phyloP scores from a whole-genome alignment of 1,140 invertebrate genomes.

The Trichomalopsis sarcophagae region DNA sequence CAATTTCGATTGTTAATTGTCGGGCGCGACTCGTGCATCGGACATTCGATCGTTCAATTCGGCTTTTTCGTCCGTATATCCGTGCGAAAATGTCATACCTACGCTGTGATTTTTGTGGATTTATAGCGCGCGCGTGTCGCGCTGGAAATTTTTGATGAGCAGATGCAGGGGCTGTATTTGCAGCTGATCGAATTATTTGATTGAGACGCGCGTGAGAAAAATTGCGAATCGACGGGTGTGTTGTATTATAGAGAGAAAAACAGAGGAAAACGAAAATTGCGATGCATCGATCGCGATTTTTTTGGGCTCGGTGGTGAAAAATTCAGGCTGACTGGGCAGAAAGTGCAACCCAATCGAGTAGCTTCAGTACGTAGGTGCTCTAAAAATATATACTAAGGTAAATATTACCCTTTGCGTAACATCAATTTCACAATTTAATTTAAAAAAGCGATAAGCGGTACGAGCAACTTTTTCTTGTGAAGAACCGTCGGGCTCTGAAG shows the following conservation, averaged over 20 bases:
- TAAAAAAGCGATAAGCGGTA: background rate
- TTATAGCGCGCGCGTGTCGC: background rate
- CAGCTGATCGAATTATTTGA: no score
- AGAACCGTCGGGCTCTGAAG: background rate
- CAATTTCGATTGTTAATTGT: constrained; percentile 22
- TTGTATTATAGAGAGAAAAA: no score
- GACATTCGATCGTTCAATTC: background rate
- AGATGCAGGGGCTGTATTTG: no score
- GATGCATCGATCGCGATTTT: no score
- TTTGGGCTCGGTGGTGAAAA: no score
- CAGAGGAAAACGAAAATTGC: no score
- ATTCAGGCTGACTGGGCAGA: background rate
- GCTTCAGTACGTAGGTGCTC: no score
- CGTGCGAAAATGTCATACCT: background rate
- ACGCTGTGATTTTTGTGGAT: background rate
- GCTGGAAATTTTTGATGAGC: background rate
- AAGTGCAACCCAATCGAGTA: background rate
- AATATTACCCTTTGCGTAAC: background rate
- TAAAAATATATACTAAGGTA: background rate
- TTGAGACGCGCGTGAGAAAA: no score
- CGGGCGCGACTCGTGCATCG: background rate
- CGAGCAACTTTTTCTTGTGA: background rate
- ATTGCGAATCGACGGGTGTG: no score
- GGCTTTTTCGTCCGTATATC: background rate
- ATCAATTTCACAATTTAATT: background rate